Evolutionary conservation across 2,797 vertebrate genomes (phyloP).

Genomic region (Parambassis ranga): DNA sequence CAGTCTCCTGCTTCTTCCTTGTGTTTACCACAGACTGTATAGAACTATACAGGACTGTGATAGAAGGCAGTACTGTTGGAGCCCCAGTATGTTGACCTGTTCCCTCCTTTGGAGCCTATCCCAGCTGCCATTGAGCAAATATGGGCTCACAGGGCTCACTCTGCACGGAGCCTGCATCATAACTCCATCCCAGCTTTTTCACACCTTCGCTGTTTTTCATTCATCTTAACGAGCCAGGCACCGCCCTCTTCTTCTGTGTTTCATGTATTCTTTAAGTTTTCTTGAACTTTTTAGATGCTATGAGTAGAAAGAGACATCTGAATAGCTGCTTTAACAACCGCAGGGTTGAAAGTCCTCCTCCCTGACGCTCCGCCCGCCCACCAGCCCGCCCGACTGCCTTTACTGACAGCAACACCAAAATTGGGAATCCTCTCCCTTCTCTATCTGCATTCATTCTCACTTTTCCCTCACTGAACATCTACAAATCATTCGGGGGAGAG

Average conservation of each 20-base stretch:
- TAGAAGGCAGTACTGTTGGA: too few relatives aligned
- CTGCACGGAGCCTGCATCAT: too few relatives aligned
- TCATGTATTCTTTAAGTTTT: conserved; percentile 26
- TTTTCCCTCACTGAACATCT: conserved; percentile 35
- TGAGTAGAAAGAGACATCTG: conserved; percentile 32
- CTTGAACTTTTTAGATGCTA: conserved; percentile 47
- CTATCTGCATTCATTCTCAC: conserved; percentile 39
- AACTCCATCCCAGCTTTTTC: too few relatives aligned
- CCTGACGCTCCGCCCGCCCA: neutral
- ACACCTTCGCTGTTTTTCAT: conserved; percentile 48
- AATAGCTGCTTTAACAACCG: conserved; percentile 50
- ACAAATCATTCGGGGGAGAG: conserved; percentile 54
- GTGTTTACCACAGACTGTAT: too few relatives aligned
- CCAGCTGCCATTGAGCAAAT: too few relatives aligned
- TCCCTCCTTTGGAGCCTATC: too few relatives aligned
- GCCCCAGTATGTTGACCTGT: too few relatives aligned
- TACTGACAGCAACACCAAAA: conserved; percentile 38
- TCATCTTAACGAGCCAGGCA: conserved; percentile 38
- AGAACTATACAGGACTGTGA: too few relatives aligned
- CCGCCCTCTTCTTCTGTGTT: conserved; percentile 36
- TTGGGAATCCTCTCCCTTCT: conserved; percentile 67
- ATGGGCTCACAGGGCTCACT: too few relatives aligned
- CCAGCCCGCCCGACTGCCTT: conserved; percentile 2
- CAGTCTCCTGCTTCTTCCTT: too few relatives aligned
- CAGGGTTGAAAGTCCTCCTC: conserved; percentile 28